Base-by-base conservation (phyloP, 1,140 invertebrate genomes). In the Chrysomallon squamiferum region DNA sequence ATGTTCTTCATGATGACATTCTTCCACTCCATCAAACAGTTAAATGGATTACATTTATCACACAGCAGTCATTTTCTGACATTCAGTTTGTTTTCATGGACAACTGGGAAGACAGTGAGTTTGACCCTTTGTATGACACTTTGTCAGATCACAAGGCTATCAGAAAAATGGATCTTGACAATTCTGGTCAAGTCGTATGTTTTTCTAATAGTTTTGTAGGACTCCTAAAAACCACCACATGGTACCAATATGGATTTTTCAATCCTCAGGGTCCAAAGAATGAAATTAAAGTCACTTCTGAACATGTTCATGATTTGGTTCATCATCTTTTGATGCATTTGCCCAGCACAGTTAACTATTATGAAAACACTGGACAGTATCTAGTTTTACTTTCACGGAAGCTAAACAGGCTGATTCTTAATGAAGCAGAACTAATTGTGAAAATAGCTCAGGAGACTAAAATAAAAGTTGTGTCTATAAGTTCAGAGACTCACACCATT, bases 1-100 rank as follows among this genome's bases (percentile, higher is more conserved):
- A 89, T 82, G 83, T 87, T 35, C 74, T 89, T 41, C 88, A 89
- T 79, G 88, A 89, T 80, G 88, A 89, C 72, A 64, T 89, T 0
- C 60, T 89, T 18, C 88, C 88, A 6, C 58, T 88, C 6, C 86
- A 77, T 75, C 59, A 77, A 27, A 88, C 86, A 22, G 74, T 88
- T 30, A 62, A 74, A 43, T 52, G 69, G 33, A 43, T 76, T 6
- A 54, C 60, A 15, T 27, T 71, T 3, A 38, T 41, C 20, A 22
- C 32, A 13, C 59, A 54, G 4, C 35, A 38, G 35, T 7, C 15
- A 15, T 15, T 43, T 45, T 30, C 45, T 27, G 60, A 78, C 70
- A 69, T 78, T 22, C 69, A 73, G 22, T 18, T 85, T 2, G 52
- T 85, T 13, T 62, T 82, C 41, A 65, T 76, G 29, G 81, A 83